Conservation (phyloP, 2,113 vertebrate species). For the Dasyurus viverrinus region DNA sequence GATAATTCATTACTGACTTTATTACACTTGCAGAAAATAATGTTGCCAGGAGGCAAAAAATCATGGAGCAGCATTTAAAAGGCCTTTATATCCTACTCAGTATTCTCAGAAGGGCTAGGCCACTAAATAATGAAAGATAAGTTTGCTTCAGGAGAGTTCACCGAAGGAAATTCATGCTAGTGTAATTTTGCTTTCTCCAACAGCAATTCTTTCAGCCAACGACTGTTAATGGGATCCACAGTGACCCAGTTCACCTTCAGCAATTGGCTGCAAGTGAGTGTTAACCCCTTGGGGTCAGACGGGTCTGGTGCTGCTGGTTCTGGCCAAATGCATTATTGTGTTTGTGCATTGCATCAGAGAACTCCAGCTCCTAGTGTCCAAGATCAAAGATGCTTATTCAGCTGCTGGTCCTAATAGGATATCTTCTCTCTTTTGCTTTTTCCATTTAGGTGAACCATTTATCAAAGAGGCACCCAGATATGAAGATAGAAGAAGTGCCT, state of each 20-base stretch:
- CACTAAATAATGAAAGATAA: conserved; percentile 2
- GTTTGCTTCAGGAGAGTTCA: conserved; percentile 26
- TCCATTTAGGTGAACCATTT: conserved; percentile 95
- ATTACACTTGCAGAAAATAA: not conserved
- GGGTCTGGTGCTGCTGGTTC: not conserved
- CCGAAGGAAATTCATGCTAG: not conserved
- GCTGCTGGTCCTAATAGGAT: conserved; percentile 44
- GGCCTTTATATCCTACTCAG: not conserved
- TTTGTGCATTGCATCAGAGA: not conserved
- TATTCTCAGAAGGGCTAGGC: not conserved
- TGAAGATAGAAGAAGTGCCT: conserved; percentile 98
- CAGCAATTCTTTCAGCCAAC: conserved; percentile 20
- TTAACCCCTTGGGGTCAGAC: conserved; percentile 3
- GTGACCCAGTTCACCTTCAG: conserved; percentile 10
- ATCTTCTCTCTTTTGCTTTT: conserved; percentile 49
- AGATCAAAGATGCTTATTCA: conserved; percentile 4
- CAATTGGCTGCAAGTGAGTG: conserved; percentile 12
- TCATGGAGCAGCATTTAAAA: not conserved
- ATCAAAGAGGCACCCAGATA: conserved; percentile 98
- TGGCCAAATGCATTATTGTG: not conserved
- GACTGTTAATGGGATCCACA: not conserved
- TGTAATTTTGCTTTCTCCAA: conserved; percentile 4
- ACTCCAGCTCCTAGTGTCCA: not conserved
- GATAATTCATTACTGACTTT: not conserved
- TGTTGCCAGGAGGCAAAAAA: conserved; percentile 27